Conservation (phyloP, 1,140 invertebrate genomes). For the Oryctes rhinoceros region DNA sequence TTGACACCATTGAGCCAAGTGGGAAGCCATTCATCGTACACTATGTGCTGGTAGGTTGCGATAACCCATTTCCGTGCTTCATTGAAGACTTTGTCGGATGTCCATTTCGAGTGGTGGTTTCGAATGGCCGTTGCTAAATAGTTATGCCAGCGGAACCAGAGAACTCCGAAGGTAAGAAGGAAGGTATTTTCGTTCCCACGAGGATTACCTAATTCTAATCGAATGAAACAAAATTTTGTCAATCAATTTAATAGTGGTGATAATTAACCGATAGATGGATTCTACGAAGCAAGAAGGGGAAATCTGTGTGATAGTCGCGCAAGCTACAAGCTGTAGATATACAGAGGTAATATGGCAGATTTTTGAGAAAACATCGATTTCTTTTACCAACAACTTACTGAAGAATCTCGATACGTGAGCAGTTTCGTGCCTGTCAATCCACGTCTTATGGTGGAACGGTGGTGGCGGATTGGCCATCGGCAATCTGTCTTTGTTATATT, state of each 20-base stretch:
- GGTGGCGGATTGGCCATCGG: slow-evolving; percentile 71
- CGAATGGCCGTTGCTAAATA: slow-evolving; percentile 62
- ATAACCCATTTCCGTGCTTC: slow-evolving; percentile 70
- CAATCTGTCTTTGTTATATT: slow-evolving; percentile 63
- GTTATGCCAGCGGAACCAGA: slow-evolving; percentile 75
- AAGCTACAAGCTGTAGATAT: no score
- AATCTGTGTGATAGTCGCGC: neutral
- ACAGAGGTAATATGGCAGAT: no score
- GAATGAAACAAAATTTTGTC: neutral
- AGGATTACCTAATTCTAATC: slow-evolving; percentile 69
- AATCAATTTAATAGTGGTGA: neutral
- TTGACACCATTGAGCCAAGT: slow-evolving; percentile 59
- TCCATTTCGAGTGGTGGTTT: slow-evolving; percentile 59
- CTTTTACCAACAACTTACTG: slow-evolving; percentile 62
- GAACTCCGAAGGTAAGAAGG: slow-evolving; percentile 65
- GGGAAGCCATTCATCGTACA: slow-evolving; percentile 66
- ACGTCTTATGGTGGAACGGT: slow-evolving; percentile 63
- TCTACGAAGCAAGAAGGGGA: no score
- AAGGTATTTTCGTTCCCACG: slow-evolving; percentile 70
- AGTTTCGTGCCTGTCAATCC: slow-evolving; percentile 59
- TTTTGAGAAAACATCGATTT: neutral
- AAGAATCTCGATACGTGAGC: slow-evolving; percentile 65
- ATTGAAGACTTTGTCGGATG: slow-evolving; percentile 64
- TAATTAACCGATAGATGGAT: no score
- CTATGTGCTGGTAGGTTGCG: slow-evolving; percentile 65